Evolutionary conservation across 1,140 invertebrate species (phyloP).

Genomic region (Antheraea pernyi): DNA sequence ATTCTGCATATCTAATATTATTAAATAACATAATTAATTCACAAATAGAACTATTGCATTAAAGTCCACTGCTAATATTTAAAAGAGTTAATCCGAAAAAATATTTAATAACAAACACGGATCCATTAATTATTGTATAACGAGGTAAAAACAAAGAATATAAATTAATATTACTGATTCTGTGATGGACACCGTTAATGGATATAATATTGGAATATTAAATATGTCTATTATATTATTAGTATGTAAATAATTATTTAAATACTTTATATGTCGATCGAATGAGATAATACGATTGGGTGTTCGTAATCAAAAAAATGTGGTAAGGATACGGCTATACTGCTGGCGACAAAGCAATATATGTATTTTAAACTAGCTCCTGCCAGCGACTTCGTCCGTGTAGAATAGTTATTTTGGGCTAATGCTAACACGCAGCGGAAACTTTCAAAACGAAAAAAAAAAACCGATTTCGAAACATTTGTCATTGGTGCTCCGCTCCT

Average conservation of each 20-base stretch:
- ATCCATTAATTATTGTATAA: background rate
- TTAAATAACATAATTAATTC: too few species aligned
- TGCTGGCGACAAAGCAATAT: background rate
- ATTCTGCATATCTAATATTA: too few species aligned
- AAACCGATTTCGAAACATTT: too few species aligned
- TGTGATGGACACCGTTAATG: background rate
- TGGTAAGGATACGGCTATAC: background rate
- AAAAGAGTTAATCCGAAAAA: background rate
- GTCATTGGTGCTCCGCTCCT: too few species aligned
- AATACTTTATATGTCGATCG: background rate
- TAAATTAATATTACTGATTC: background rate
- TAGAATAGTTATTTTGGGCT: too few species aligned
- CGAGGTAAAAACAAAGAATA: background rate
- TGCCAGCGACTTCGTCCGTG: too few species aligned
- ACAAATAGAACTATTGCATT: background rate
- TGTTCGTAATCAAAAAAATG: slow-evolving; percentile 1
- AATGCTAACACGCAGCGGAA: too few species aligned
- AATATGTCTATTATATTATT: background rate
- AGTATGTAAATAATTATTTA: background rate
- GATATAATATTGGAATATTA: background rate
- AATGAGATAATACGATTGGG: background rate
- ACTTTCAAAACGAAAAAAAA: too few species aligned
- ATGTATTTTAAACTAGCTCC: too few species aligned
- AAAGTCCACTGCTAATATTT: background rate
- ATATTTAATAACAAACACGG: background rate